A percentile compares a stretch with the other conserved stretches of the same genome.
phyloP scores from a whole-genome alignment of 2,888 invertebrate species.

The Harmothoe impar region DNA sequence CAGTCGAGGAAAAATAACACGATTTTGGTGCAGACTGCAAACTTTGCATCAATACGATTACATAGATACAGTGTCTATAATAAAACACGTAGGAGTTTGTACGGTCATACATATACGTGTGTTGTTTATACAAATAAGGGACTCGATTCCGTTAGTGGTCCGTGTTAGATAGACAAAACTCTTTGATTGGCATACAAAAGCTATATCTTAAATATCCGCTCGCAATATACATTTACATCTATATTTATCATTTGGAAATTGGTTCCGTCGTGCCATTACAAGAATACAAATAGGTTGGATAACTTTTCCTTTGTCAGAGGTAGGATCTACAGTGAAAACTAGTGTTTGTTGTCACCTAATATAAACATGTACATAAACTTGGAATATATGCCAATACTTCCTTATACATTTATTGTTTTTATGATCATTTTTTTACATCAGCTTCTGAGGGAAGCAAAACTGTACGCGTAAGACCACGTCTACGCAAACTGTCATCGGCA shows the following conservation, averaged over 20 bases:
- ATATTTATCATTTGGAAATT: not conserved
- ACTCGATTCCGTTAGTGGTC: not conserved
- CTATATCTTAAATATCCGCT: not conserved
- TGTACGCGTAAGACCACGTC: not conserved
- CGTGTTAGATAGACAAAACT: not conserved
- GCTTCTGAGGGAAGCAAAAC: not conserved
- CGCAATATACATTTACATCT: not conserved
- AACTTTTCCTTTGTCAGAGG: not conserved
- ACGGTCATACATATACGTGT: not conserved
- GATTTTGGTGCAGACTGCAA: not conserved
- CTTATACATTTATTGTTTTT: no score
- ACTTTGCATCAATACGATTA: not conserved
- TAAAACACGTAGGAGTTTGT: not conserved
- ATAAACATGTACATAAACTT: not conserved
- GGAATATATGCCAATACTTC: no score
- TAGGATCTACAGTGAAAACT: not conserved
- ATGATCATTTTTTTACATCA: no score
- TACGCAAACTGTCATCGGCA: not conserved
- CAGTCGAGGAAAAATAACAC: not conserved
- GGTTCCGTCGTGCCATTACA: not conserved
- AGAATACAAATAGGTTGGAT: not conserved
- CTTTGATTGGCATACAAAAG: not conserved
- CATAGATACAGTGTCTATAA: not conserved
- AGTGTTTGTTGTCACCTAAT: not conserved
- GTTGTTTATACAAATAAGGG: not conserved